phyloP scores from a whole-genome alignment of 2,888 invertebrate species.

The Lithosia quadra region DNA sequence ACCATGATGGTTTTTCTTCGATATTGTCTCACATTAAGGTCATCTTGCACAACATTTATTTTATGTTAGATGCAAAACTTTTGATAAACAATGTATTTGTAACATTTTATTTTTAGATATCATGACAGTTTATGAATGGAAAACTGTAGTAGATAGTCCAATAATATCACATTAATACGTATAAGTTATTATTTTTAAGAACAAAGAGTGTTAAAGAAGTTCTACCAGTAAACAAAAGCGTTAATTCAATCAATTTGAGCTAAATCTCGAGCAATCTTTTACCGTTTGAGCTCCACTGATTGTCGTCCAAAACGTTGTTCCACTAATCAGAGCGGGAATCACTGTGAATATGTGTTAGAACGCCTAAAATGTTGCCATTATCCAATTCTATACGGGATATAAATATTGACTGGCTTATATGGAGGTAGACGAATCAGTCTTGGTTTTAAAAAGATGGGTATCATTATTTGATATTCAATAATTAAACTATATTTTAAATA shows the following conservation, averaged over 20 bases:
- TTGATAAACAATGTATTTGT: background rate
- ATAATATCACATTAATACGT: background rate
- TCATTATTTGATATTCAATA: no score
- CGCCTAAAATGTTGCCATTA: slow-evolving; percentile 44
- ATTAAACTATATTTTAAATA: no score
- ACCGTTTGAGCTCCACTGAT: slow-evolving; percentile 51
- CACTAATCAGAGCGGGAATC: slow-evolving; percentile 70
- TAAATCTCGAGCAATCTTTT: slow-evolving; percentile 46
- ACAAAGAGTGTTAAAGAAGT: background rate
- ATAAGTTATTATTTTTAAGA: background rate
- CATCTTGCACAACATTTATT: background rate
- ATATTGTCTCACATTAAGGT: background rate
- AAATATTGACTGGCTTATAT: background rate
- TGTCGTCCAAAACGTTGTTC: slow-evolving; percentile 60
- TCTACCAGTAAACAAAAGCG: slow-evolving; percentile 9
- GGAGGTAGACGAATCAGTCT: background rate
- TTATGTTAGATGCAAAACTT: background rate
- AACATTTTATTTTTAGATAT: background rate
- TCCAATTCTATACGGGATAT: slow-evolving; percentile 25
- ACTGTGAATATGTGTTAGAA: slow-evolving; percentile 46
- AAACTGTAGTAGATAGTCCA: background rate
- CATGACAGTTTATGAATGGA: background rate
- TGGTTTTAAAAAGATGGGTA: no score
- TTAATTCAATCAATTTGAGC: slow-evolving; percentile 41
- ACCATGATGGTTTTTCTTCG: slow-evolving; percentile 13